phyloP scores from a whole-genome alignment of 2,888 invertebrate species.

The Ypsolopha sequella region DNA sequence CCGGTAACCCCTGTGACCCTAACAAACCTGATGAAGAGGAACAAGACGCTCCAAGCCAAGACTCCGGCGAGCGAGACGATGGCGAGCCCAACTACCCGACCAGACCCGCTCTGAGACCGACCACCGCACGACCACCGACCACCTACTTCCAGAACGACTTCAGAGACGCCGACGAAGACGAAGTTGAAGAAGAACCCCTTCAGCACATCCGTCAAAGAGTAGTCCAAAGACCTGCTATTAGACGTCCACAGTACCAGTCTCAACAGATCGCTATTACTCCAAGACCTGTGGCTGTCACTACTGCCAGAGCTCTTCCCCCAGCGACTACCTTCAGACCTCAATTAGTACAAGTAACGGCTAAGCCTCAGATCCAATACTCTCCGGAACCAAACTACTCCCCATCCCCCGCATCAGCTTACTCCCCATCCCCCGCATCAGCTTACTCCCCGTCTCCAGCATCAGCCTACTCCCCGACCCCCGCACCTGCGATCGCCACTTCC shows the following conservation, averaged over 20 bases:
- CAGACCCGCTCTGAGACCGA: slow-evolving; percentile 50
- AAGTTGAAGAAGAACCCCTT: slow-evolving; percentile 65
- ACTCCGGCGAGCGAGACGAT: slow-evolving; percentile 72
- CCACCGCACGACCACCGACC: slow-evolving; percentile 67
- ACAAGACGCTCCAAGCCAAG: slow-evolving; percentile 60
- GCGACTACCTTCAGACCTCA: slow-evolving; percentile 78
- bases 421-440: slow-evolving; percentile 39
- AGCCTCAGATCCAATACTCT: slow-evolving; percentile 61
- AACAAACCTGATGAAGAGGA: slow-evolving; percentile 82
- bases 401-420: no score
- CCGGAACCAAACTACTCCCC: slow-evolving; percentile 65
- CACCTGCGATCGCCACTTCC: slow-evolving; percentile 34
- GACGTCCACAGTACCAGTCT: slow-evolving; percentile 58
- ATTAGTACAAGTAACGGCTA: slow-evolving; percentile 70
- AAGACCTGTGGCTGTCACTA: slow-evolving; percentile 65
- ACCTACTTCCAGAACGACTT: slow-evolving; percentile 81
- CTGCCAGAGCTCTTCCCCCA: slow-evolving; percentile 66
- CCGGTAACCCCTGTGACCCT: slow-evolving; percentile 88
- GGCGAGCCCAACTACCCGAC: slow-evolving; percentile 74
- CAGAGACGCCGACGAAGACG: slow-evolving; percentile 73
- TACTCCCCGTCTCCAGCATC: slow-evolving; percentile 25
- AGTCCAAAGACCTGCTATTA: slow-evolving; percentile 55
- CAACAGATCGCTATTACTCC: slow-evolving; percentile 71
- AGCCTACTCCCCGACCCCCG: slow-evolving; percentile 17
- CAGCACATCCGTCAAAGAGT: slow-evolving; percentile 58